Conservation (phyloP, 2,113 vertebrate genomes). For the Stigmatopora nigra region DNA sequence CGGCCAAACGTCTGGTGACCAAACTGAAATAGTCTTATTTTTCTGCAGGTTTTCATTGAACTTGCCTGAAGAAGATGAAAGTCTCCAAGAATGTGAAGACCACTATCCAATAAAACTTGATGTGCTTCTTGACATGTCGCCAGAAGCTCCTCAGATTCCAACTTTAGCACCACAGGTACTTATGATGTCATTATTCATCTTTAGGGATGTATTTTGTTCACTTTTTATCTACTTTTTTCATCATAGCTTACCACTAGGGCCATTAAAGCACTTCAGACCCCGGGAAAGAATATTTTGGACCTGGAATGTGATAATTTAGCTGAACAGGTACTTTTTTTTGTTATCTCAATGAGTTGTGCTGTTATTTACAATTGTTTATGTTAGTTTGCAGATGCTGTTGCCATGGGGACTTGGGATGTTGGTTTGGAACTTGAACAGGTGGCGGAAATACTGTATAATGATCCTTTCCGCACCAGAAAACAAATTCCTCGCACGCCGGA, state of each 20-base stretch:
- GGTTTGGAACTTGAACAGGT: slow-evolving; percentile 65
- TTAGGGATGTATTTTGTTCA: no score
- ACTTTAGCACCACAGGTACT: no score
- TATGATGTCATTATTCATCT: no score
- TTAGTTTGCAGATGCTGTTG: slow-evolving; percentile 77
- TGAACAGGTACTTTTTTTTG: slow-evolving; percentile 48
- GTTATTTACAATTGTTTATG: background rate
- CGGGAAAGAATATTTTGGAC: slow-evolving; percentile 37
- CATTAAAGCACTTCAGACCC: no score
- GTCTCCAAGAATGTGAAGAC: no score
- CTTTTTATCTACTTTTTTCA: no score
- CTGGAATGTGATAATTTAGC: slow-evolving; percentile 62
- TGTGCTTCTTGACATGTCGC: no score
- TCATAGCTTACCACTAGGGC: slow-evolving; percentile 21
- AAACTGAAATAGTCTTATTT: background rate
- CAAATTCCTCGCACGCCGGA: slow-evolving; percentile 83
- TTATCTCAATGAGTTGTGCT: background rate
- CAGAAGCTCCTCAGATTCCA: no score
- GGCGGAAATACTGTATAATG: slow-evolving; percentile 56
- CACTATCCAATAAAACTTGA: no score
- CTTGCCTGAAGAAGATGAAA: no score
- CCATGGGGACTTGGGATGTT: slow-evolving; percentile 49
- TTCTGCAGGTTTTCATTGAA: no score
- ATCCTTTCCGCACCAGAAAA: slow-evolving; percentile 77
- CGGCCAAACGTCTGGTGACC: no score